Evolutionary conservation across 2,797 vertebrate genomes (phyloP).

Genomic region (Streptopelia turtur): DNA sequence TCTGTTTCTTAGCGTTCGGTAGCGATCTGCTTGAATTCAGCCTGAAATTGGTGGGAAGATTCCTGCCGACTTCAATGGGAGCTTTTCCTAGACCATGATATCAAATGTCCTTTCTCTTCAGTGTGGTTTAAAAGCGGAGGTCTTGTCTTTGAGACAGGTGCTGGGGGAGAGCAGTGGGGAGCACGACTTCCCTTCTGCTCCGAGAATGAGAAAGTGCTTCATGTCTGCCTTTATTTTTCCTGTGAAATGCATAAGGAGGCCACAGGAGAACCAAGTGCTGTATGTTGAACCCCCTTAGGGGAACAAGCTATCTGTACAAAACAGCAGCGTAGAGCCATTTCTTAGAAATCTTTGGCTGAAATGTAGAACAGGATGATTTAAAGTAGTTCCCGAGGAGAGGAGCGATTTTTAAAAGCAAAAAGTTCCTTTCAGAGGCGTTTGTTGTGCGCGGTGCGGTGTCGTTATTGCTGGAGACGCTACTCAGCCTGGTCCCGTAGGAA

Average conservation of each 20-base stretch:
- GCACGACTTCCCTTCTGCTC: background rate
- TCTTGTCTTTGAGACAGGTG: background rate
- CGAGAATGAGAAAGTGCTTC: background rate
- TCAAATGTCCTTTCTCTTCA: background rate
- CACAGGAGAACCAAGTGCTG: background rate
- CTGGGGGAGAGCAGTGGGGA: background rate
- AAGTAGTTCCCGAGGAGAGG: background rate
- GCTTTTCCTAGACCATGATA: background rate
- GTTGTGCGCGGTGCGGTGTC: background rate
- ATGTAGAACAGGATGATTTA: background rate
- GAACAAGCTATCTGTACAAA: background rate
- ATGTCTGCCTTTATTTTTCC: background rate
- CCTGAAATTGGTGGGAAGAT: background rate
- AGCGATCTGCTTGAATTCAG: background rate
- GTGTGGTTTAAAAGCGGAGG: background rate
- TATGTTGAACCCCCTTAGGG: background rate
- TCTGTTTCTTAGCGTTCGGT: background rate
- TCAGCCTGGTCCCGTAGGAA: background rate
- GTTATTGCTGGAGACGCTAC: background rate
- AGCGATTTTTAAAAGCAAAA: background rate
- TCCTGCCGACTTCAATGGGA: background rate
- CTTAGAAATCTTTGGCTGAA: slow-evolving; percentile 18
- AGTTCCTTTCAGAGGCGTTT: background rate
- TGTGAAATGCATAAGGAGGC: background rate
- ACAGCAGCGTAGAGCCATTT: background rate